phyloP scores from a whole-genome alignment of 2,888 invertebrate genomes.

The Philonicus albiceps region DNA sequence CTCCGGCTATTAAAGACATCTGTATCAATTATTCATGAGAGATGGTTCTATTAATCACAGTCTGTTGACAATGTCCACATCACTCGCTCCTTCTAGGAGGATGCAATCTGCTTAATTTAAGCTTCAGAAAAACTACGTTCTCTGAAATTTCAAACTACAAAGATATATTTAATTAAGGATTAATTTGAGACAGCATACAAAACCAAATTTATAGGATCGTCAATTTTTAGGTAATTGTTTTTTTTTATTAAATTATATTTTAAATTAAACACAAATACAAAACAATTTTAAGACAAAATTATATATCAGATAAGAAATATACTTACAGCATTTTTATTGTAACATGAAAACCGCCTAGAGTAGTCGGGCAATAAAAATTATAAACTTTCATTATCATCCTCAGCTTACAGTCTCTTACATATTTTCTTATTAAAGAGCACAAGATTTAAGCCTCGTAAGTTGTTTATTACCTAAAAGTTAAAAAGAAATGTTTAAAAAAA shows the following conservation, averaged over 20 bases:
- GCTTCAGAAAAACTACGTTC: background rate
- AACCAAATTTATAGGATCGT: no score
- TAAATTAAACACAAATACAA: background rate
- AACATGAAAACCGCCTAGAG: no score
- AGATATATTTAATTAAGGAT: background rate
- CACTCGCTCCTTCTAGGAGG: background rate
- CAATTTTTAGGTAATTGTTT: background rate
- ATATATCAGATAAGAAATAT: no score
- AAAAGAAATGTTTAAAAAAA: no score
- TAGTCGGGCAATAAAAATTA: no score
- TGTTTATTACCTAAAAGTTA: no score
- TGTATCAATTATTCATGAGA: slow-evolving; percentile 6
- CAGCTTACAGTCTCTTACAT: no score
- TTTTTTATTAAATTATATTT: background rate
- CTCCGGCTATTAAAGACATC: background rate
- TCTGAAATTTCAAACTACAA: background rate
- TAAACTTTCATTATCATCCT: no score
- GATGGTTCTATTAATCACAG: slow-evolving; percentile 19
- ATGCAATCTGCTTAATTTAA: slow-evolving; percentile 27
- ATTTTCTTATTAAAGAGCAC: no score
- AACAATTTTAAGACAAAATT: no score
- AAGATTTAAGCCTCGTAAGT: no score
- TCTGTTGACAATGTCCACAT: slow-evolving; percentile 20
- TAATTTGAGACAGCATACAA: background rate
- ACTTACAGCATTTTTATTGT: no score